Conservation (phyloP, 2,888 invertebrate genomes). For the Scelioninae gen. 2 region DNA sequence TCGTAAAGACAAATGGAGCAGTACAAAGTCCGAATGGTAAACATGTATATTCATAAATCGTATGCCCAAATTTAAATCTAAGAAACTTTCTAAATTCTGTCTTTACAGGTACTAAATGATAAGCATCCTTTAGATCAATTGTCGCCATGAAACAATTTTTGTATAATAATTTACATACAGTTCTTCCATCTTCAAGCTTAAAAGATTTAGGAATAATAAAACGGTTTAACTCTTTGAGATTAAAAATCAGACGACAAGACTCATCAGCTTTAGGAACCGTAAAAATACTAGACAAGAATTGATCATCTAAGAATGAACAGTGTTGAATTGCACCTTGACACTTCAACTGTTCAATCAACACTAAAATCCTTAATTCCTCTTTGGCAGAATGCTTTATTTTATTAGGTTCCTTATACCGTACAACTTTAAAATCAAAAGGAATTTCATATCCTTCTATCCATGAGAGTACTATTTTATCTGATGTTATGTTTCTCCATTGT, state of each 20-base stretch:
- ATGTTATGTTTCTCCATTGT: conserved; percentile 26
- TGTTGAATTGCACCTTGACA: conserved; percentile 26
- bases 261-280: conserved; percentile 45
- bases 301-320: conserved; percentile 15
- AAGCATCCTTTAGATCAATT: conserved; percentile 39
- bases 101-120: conserved; percentile 10
- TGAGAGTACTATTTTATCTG: conserved; percentile 30
- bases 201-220: conserved; percentile 49
- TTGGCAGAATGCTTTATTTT: neutral
- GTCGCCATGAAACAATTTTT: conserved; percentile 44
- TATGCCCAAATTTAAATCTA: conserved; percentile 13
- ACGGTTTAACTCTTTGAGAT: conserved; percentile 50
- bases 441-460: conserved; percentile 49
- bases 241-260: conserved; percentile 47
- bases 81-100: conserved; percentile 13
- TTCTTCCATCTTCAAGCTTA: conserved; percentile 55
- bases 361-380: neutral
- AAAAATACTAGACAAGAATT: conserved; percentile 52
- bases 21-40: conserved; percentile 13
- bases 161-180: conserved; percentile 27
- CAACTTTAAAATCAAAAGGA: conserved; percentile 11
- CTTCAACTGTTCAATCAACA: conserved; percentile 18
- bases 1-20: conserved; percentile 19
- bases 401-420: conserved; percentile 6
- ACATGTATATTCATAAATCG: conserved; percentile 16